Base-by-base conservation (phyloP, 2,888 invertebrate species). In the Nycteola revayana region DNA sequence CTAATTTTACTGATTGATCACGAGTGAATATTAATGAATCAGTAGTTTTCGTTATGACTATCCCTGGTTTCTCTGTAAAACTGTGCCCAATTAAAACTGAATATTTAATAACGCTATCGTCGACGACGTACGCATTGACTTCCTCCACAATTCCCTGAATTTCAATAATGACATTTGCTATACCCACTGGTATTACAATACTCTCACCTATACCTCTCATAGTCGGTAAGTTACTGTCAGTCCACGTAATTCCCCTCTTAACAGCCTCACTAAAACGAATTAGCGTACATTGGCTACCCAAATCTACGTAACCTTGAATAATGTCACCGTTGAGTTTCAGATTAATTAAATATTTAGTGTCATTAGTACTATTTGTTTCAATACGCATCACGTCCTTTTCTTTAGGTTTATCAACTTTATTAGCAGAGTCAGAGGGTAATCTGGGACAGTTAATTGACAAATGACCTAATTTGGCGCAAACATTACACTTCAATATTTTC, bases 211-310 rank as follows among this genome's bases (percentile, higher is more conserved):
- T 29, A 18, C 38, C 38, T 3, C 30, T 17, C 38, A 39, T 33
- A 1, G 27, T 25, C 6, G 33, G 38, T 20, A 39, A 7, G 0
- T 29, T 1, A 9, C 7, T 9, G 1, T 1, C 3, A 6, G 33
- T 10, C 27, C 29, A 39, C 6, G 7, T 3, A 17, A 39, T 24
- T 2, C 33, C 33, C 9, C 24, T 4, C 7, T 7, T 32, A 2
- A 3, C 6, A 1, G 32, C 32, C 1, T 14, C 25, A 8, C 32
- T 37, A 9, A 3, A 7, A 7, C 28, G 32, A 8, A 37, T n/a
- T 6, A 37, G 22, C 2, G 32, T 37, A 25, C 32, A 37, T 17
- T 37, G 37, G 10, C 38, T 39, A n/a, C 38, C 38, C n/a, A 39
- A 27, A 14, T 39, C 38, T 9, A 39, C 20, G 7, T 30, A 39